A percentile compares a stretch with the other conserved stretches of the same genome.
phyloP scores from a whole-genome alignment of 2,113 vertebrate species.

The Megaptera novaeangliae region DNA sequence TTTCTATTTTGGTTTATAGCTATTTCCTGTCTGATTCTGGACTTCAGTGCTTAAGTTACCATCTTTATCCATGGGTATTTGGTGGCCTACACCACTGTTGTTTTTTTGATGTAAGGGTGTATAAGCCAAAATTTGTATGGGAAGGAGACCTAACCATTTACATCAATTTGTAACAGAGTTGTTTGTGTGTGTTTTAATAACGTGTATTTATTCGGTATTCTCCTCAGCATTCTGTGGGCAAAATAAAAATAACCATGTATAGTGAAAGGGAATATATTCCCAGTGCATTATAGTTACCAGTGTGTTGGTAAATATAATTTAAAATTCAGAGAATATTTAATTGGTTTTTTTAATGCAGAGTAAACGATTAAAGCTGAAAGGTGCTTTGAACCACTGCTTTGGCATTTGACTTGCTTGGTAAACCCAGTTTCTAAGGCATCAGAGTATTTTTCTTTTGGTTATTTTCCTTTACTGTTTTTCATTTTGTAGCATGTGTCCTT shows the following conservation, averaged over 20 bases:
- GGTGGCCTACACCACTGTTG: background rate
- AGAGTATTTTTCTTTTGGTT: background rate
- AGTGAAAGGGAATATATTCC: background rate
- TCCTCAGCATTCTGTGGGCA: background rate
- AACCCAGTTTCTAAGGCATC: background rate
- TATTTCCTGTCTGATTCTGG: background rate
- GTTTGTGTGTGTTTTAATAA: constrained; percentile 20
- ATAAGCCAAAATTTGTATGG: background rate
- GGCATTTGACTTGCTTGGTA: background rate
- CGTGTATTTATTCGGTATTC: constrained; percentile 41
- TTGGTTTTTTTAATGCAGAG: background rate
- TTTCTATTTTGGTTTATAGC: background rate
- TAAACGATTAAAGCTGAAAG: background rate
- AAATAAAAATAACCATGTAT: background rate
- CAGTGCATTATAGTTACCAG: background rate
- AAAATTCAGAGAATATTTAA: background rate
- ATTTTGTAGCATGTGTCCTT: background rate
- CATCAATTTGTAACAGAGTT: background rate
- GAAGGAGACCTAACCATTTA: background rate
- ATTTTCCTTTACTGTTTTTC: background rate
- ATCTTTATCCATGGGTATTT: background rate
- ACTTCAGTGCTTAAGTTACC: background rate
- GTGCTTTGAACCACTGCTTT: background rate
- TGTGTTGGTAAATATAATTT: background rate
- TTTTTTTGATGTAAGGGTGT: background rate